A percentile compares a stretch with the other conserved stretches of the same genome.
Conservation (phyloP, 2,797 vertebrate species). For the Megalops cyprinoides region DNA sequence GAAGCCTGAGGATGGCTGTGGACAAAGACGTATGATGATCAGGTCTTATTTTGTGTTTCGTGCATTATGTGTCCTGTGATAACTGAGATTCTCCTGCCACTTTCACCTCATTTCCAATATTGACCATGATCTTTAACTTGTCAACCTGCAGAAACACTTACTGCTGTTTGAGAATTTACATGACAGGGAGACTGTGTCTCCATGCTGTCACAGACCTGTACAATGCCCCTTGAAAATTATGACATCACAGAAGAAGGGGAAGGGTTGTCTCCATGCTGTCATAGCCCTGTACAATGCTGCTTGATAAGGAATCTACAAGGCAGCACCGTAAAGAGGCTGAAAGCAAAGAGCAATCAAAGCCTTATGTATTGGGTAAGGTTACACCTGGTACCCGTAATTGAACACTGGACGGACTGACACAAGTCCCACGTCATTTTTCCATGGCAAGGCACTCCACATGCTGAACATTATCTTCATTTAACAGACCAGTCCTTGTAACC, state of each 20-base stretch:
- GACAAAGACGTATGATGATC: no score
- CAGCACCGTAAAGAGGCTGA: constrained; percentile 86
- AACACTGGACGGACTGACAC: not conserved
- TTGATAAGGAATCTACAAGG: constrained; percentile 82
- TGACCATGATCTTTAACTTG: no score
- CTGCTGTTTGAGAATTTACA: no score
- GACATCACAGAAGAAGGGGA: not conserved
- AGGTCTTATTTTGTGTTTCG: no score
- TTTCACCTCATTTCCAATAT: no score
- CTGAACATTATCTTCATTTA: not conserved
- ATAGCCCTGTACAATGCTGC: constrained; percentile 88
- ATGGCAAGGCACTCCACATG: not conserved
- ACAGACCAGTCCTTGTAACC: not conserved
- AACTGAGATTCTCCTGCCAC: no score
- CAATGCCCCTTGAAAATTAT: not conserved
- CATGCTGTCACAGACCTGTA: not conserved
- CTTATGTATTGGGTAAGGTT: not conserved
- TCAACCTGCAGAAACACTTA: no score
- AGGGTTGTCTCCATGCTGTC: constrained; percentile 76
- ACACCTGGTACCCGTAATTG: not conserved
- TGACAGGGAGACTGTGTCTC: not conserved
- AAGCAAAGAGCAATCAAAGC: constrained; percentile 50
- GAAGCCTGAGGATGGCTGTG: no score
- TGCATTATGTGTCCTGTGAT: no score
- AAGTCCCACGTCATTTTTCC: not conserved